Evolutionary conservation across 1,140 invertebrate species (phyloP), one percentile per base, ranked within the genome.

Genomic region (Adelges cooleyi): DNA sequence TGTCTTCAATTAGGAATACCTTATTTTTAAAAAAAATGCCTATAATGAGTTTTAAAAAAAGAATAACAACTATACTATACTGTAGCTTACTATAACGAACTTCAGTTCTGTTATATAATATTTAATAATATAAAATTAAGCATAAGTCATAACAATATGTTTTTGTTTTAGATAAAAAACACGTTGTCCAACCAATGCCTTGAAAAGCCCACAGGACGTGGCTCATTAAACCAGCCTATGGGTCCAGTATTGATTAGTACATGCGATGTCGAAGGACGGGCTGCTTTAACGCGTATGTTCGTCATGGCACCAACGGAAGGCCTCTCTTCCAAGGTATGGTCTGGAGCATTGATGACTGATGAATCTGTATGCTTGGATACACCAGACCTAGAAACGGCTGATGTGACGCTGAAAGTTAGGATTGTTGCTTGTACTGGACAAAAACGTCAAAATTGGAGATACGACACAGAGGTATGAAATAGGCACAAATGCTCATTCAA

Each of bases 341-440:
- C 65, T 20, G 62, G 48, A 1, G 77, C 77, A 25, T 73, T 86
- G 56, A 85, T 84, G 81, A 85, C 83, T 0, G 85, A 88, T 69
- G 86, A 88, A 70, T 84, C 81, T 6, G 77, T 87, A 3, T 88
- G 86, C 71, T 73, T 88, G 33, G 85, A 87, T 72, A 80, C 80
- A 18, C 80, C 83, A 0, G 71, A 71, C 22, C 66, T 74, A 27
- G 70, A 73, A n/a, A 68, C 62, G 17, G 56, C 50, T 46, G 18
- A 36, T 2, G 70, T 71, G 36, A 73, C 77, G 42, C 77, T 79
- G 2, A 81, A 79, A 69, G 84, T 85, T 4, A 78, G 84, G 65
- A 80, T 86, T 36, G 80, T 83, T 73, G 81, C 84, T 1, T 88
- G 86, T 70, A 82, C 76, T 69, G 81, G 80, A 40, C 74, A 77